Percentiles rank a stretch among this genome's conserved stretches.
Conservation (phyloP, 2,797 vertebrate species). For the Sebastes iracundus region DNA sequence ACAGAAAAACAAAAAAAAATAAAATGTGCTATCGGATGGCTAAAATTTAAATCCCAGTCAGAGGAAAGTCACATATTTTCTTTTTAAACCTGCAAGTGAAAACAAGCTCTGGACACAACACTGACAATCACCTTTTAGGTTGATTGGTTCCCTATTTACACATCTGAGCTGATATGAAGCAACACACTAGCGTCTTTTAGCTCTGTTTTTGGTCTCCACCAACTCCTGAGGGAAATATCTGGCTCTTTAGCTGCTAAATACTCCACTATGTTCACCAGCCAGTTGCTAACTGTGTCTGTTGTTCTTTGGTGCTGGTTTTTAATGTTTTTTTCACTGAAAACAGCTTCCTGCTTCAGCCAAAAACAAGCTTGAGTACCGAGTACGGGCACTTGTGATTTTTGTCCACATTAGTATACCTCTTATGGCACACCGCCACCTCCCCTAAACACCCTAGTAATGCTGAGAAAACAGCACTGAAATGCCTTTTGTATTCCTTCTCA, state of each 20-base stretch:
- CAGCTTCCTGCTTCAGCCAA: neutral
- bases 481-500: too few species aligned
- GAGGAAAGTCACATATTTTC: neutral
- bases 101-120: too few species aligned
- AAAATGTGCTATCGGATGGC: neutral
- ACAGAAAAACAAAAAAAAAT: too few species aligned
- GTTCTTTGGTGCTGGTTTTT: neutral
- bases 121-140: neutral
- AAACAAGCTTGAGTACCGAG: neutral
- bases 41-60: neutral
- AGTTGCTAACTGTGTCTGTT: neutral
- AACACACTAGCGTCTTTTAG: neutral
- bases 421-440: too few species aligned
- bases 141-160: neutral
- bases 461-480: too few species aligned
- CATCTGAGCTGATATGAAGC: neutral
- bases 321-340: too few species aligned
- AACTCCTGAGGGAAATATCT: neutral
- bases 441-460: too few species aligned
- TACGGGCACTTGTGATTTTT: rapidly evolving
- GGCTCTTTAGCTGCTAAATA: neutral
- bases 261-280: neutral
- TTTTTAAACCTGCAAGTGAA: neutral
- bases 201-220: neutral
- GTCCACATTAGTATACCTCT: too few species aligned